Conservation (phyloP, 1,140 invertebrate genomes). For the Microplitis mediator region DNA sequence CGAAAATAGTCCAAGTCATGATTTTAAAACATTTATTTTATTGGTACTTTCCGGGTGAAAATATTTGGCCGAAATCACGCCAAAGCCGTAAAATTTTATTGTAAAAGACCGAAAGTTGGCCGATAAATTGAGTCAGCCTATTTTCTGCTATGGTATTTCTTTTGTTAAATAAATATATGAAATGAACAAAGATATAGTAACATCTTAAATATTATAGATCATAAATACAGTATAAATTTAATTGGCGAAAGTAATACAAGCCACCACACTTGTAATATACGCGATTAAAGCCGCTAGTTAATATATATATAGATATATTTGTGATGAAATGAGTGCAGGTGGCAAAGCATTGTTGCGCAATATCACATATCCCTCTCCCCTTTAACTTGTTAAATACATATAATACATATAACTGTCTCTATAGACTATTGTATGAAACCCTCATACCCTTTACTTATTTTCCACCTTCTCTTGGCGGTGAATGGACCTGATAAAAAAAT, state of each 20-base stretch:
- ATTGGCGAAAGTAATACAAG: conserved; percentile 49
- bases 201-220: background rate
- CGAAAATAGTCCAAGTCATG: no score
- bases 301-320: conserved; percentile 22
- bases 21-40: no score
- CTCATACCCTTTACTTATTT: background rate
- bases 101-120: no score
- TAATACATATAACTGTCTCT: background rate
- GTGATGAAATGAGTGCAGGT: conserved; percentile 51
- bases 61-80: no score
- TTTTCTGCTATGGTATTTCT: no score
- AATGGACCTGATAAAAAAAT: no score
- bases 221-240: conserved; percentile 41
- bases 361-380: background rate
- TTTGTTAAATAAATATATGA: no score
- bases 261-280: conserved; percentile 14
- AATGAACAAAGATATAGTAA: no score
- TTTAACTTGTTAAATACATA: conserved; percentile 9
- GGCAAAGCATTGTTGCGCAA: conserved; percentile 45
- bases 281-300: background rate
- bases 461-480: no score
- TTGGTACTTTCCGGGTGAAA: no score
- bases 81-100: no score
- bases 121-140: no score
- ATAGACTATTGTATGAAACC: background rate